Evolutionary conservation across 2,888 invertebrate species (phyloP).

Genomic region (Orgyia antiqua): DNA sequence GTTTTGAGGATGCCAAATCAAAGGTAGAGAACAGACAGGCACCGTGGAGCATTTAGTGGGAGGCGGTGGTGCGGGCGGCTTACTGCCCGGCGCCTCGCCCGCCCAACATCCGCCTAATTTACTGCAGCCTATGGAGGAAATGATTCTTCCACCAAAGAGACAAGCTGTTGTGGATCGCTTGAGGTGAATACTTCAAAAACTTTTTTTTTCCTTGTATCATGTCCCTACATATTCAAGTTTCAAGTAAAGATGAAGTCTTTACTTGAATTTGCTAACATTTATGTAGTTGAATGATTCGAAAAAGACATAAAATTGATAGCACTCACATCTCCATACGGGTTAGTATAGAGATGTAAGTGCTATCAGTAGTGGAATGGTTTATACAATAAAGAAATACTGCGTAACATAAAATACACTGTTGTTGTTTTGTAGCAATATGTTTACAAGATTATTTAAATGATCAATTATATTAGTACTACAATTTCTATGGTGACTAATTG

Average conservation of each 20-base stretch:
- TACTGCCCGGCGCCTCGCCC: constrained; percentile 80
- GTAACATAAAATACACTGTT: no score
- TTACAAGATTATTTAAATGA: no score
- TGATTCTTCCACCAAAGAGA: constrained; percentile 88
- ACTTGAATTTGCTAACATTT: neutral
- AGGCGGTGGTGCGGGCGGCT: constrained; percentile 83
- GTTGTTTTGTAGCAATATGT: no score
- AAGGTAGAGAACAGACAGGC: constrained; percentile 52
- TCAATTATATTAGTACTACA: no score
- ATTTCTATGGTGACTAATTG: no score
- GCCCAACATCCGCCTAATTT: constrained; percentile 80
- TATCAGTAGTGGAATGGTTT: no score
- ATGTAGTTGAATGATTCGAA: neutral
- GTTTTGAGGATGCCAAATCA: constrained; percentile 47
- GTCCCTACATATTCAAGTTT: neutral
- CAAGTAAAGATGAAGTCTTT: no score
- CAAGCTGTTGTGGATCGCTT: constrained; percentile 93
- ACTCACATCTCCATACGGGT: no score
- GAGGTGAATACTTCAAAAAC: constrained; percentile 54
- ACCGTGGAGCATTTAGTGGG: constrained; percentile 88
- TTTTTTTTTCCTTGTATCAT: neutral
- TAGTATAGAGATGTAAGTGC: no score
- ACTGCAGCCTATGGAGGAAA: constrained; percentile 80
- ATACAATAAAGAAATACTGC: no score
- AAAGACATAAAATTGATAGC: neutral